These are phyloP conservation scores for Otolemur crassicaudatus DNA, from an alignment of 2,797 vertebrate genomes.

Conservation along the genomic window DNA sequence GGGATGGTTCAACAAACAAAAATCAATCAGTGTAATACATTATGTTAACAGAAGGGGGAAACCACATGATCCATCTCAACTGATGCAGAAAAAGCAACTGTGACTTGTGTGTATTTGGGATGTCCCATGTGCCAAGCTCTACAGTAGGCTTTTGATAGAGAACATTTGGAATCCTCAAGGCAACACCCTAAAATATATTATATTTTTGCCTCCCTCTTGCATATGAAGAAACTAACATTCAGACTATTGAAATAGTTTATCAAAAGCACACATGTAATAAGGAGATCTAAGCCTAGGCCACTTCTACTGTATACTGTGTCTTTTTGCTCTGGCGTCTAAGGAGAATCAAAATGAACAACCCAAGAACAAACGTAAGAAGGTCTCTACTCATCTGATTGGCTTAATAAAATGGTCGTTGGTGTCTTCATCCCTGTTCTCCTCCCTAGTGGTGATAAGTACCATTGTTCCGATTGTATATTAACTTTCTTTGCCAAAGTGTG, in stretches of 20 bases:
- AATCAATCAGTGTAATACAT: neutral
- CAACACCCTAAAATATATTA: neutral
- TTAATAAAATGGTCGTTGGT: neutral
- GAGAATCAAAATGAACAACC: neutral
- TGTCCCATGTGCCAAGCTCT: neutral
- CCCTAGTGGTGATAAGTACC: neutral
- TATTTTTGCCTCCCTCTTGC: neutral
- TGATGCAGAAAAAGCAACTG: neutral
- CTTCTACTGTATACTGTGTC: neutral
- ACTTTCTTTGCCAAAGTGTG: neutral
- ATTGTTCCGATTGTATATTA: neutral
- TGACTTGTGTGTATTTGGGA: neutral
- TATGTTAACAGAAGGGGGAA: neutral
- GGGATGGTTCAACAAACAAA: neutral
- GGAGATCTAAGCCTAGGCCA: neutral
- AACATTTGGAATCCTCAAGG: neutral
- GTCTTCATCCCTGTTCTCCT: neutral
- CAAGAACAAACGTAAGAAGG: neutral
- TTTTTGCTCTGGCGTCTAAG: slow-evolving; percentile 12
- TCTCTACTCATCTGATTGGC: neutral
- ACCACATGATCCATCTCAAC: neutral
- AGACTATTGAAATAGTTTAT: neutral
- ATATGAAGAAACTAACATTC: neutral
- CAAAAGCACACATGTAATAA: neutral
- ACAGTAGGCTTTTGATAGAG: neutral